These are phyloP conservation scores for Blastobasis adustella DNA, from an alignment of 2,888 invertebrate genomes.

Conservation along the genomic window DNA sequence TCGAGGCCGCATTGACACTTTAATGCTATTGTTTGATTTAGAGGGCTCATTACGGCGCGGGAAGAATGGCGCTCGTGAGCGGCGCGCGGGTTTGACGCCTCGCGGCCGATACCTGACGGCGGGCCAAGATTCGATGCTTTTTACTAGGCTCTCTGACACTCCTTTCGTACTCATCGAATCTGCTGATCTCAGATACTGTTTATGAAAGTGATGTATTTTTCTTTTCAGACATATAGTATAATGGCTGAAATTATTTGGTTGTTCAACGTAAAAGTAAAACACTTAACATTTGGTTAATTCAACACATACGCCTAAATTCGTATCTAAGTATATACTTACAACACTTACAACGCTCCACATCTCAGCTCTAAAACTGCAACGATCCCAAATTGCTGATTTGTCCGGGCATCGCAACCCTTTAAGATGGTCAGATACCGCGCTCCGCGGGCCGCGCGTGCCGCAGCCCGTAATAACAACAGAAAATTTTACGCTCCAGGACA, in stretches of 20 bases:
- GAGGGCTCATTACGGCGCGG: conserved; percentile 65
- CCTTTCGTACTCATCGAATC: too few species aligned
- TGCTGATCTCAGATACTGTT: too few species aligned
- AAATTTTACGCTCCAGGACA: conserved; percentile 74
- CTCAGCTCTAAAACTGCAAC: conserved; percentile 6
- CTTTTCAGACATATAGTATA: too few species aligned
- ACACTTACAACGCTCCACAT: background rate
- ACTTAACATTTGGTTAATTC: too few species aligned
- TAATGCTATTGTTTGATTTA: conserved; percentile 76
- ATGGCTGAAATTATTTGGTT: too few species aligned
- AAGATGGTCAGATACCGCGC: conserved; percentile 43
- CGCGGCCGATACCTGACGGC: background rate
- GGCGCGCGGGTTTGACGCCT: conserved; percentile 17
- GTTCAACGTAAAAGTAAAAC: too few species aligned
- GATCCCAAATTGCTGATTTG: conserved; percentile 41
- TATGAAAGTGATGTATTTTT: too few species aligned
- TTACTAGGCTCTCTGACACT: too few species aligned
- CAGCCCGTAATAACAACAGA: conserved; percentile 66
- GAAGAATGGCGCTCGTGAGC: conserved; percentile 59
- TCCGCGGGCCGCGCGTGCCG: conserved; percentile 34
- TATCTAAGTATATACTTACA: too few species aligned
- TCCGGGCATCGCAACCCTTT: conserved; percentile 35
- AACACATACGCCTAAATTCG: too few species aligned
- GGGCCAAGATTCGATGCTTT: background rate
- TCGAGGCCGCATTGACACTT: conserved; percentile 70